Evolutionary conservation across 2,797 vertebrate species (phyloP), one percentile per base, ranked within the genome.

Genomic region (Remorina albescens): DNA sequence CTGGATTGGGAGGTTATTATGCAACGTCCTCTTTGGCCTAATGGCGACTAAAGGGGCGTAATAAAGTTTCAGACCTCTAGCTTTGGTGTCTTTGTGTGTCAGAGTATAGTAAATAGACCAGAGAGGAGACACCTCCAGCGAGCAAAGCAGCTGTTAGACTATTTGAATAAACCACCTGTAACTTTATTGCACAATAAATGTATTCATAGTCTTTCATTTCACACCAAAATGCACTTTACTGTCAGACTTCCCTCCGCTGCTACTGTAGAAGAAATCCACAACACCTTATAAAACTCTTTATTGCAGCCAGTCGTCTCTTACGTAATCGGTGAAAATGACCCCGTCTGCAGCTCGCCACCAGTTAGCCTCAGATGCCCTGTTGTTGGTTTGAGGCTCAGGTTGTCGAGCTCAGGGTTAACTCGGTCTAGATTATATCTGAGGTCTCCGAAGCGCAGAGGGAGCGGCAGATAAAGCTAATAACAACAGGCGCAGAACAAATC

Each of bases 391-490:
- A 66, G 36, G 59, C 57, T 67, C 65, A 46, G 69, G 67, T 61
- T 41, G 25, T 10, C 70, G 79, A 67, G 6, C 28, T 42, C 67
- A n/a, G 62, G 88, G 88, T 89, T 83, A 91, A 86, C 73, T 85
- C 80, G 63, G 88, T 85, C 62, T 46, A 80, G 91, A 93, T 94
- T 56, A 11, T 87, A 93, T 93, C 90, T 61, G 71, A 88, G 80
- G 76, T 74, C 79, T 80, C 67, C 28, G 68, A 84, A 86, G 74
- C 68, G 65, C 47, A 7, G 73, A 85, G 67, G 61, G 59, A 87
- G 82, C 80, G 53, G 90, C 81, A 93, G 91, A 94, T 94, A 93
- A 91, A 91, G 89, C 84, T 91, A 93, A 94, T 92, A 90, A 93
- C 74, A 78, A 67, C 76, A 67, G 87, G 70, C 84, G 34, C 23